Evolutionary conservation across 2,113 vertebrate species (phyloP).

Genomic region (Chamaetylas fuelleborni): DNA sequence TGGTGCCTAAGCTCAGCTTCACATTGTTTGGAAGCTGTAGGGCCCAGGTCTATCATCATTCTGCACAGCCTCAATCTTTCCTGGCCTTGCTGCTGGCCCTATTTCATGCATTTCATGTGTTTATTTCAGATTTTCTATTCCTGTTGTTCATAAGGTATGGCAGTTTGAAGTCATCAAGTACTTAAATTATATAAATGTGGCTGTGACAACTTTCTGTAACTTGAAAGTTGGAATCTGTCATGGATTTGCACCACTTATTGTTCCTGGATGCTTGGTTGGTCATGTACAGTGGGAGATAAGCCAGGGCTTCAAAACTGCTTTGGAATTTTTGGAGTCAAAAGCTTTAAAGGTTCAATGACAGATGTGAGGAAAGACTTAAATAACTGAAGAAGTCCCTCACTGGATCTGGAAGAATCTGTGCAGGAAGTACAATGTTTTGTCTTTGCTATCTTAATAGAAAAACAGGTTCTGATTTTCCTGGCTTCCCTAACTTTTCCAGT

Average conservation of each 20-base stretch:
- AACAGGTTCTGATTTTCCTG: neutral
- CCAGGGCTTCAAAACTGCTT: neutral
- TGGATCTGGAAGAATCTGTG: neutral
- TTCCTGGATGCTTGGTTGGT: neutral
- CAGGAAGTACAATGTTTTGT: neutral
- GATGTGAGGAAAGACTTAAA: neutral
- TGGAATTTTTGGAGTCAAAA: neutral
- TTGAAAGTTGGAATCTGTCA: neutral
- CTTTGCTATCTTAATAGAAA: neutral
- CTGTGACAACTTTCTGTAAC: neutral
- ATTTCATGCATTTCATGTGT: neutral
- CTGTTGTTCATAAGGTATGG: neutral
- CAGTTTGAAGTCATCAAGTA: neutral
- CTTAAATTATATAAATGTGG: neutral
- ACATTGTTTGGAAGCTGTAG: neutral
- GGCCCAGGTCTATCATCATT: neutral
- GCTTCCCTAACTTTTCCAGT: neutral
- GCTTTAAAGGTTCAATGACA: neutral
- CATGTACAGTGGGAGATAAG: neutral
- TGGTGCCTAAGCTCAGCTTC: neutral
- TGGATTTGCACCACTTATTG: neutral
- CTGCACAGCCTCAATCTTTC: neutral
- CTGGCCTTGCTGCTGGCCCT: neutral
- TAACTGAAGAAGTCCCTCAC: neutral
- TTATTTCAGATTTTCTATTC: neutral